These are phyloP conservation scores for Deilephila elpenor DNA, from an alignment of 2,888 invertebrate species.

Conservation along the genomic window DNA sequence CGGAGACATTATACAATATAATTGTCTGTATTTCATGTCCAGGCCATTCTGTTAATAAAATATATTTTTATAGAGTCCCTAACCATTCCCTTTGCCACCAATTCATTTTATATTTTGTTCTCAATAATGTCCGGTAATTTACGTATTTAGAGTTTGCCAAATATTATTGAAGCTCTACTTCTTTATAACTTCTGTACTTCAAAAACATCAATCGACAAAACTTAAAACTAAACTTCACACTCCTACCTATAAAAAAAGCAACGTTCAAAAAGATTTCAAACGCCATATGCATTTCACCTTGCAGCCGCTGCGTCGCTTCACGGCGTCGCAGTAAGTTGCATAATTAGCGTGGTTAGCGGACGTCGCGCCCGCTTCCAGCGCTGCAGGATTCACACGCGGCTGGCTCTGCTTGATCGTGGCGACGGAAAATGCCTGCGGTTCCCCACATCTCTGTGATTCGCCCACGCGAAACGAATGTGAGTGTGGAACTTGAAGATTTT, in stretches of 20 bases:
- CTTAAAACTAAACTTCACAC: neutral
- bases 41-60: no score
- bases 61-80: no score
- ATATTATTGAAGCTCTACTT: no score
- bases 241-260: neutral
- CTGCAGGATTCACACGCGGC: constrained; percentile 3
- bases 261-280: neutral
- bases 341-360: constrained; percentile 3
- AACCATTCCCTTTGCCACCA: no score
- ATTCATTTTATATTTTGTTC: no score
- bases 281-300: neutral
- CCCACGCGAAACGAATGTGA: constrained; percentile 4
- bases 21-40: no score
- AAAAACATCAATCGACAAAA: neutral
- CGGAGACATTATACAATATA: no score
- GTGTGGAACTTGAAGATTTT: neutral
- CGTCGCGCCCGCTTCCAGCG: neutral
- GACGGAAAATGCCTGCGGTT: constrained; percentile 21
- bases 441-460: constrained; percentile 16
- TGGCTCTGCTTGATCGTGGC: constrained; percentile 5
- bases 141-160: no score
- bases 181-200: no score
- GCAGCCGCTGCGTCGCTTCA: neutral
- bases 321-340: neutral
- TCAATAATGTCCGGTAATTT: no score